Base-by-base conservation (phyloP, 2,113 vertebrate genomes). In the Marmota monax region DNA sequence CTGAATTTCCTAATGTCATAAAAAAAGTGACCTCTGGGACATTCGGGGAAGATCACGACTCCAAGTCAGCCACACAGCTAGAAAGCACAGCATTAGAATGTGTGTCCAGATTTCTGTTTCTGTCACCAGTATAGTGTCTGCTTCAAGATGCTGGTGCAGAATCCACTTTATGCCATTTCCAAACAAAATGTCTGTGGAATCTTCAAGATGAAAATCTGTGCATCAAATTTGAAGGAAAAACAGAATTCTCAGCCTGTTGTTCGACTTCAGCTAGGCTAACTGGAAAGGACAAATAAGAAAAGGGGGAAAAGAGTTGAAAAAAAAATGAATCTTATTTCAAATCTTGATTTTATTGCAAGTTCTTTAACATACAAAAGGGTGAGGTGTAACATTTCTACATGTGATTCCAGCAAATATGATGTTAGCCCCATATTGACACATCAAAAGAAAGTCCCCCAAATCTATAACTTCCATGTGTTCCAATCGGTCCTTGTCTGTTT, bases 81-180 rank as follows among this genome's bases (percentile, higher is more conserved):
- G 1, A 45, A 63, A 37, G 39, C 2, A 1, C 0, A 7, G 3
- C 2, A 1, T 9, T 72, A 7, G 37, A 83, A 23, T 3, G 23
- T 79, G 25, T 70, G 7, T 2, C 20, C 84, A 53, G 37, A 53
- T 77, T 17, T 29, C 18, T 7, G 2, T 88, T 73, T 70, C 70
- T 13, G 18, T 2, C 39, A 13, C 22, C 4, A 18, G 1, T 14
- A 23, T 0, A 37, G 27, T 63, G 16, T 27, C 23, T 27, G 7
- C 29, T 22, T 1, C 7, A 42, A 56, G 51, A 78, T 56, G 16
- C 1, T 45, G 13, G 27, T 25, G 7, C 2, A 34, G 53, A 76
- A 74, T 11, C 65, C 25, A 58, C 12, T 39, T 73, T 1, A 6
- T 53, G 4, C 6, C 63, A 48, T 69, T 79, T 45, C 37, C 9